phyloP scores from a whole-genome alignment of 2,888 invertebrate genomes.

The Dicranocentrus wangi region DNA sequence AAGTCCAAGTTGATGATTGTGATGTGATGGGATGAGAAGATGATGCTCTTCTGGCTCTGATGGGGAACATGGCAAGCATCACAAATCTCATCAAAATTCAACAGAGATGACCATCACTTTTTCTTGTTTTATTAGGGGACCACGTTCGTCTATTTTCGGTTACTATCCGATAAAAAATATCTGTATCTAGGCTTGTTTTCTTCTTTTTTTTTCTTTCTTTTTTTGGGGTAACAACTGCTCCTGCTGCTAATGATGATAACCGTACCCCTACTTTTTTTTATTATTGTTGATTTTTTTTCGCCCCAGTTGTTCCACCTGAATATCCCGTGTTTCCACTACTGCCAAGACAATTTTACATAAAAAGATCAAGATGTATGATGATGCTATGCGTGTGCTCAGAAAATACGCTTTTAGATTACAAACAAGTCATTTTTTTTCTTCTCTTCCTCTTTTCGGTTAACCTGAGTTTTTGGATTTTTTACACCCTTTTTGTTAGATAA shows the following conservation, averaged over 20 bases:
- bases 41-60: conserved; percentile 16
- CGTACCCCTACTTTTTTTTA: conserved; percentile 2
- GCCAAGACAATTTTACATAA: conserved; percentile 51
- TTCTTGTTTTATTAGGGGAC: conserved; percentile 38
- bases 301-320: conserved; percentile 37
- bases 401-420: conserved; percentile 47
- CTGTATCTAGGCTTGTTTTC: too few relatives aligned
- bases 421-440: conserved; percentile 37
- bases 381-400: conserved; percentile 54
- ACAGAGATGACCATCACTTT: conserved; percentile 53
- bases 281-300: background rate
- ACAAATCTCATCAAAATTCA: conserved; percentile 61
- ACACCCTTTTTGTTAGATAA: conserved; percentile 35
- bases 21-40: too few relatives aligned
- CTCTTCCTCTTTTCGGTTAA: too few relatives aligned
- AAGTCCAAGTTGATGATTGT: conserved; percentile 25
- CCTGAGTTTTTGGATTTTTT: too few relatives aligned
- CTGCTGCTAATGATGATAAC: conserved; percentile 1
- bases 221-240: conserved; percentile 38
- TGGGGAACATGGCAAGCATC: conserved; percentile 13
- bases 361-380: conserved; percentile 49
- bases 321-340: conserved; percentile 41
- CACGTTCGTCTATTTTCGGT: conserved; percentile 46
- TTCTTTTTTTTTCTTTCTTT: too few relatives aligned
- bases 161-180: conserved; percentile 25